Conservation (phyloP, 2,113 vertebrate genomes). For the Mesoclemmys tuberculata region DNA sequence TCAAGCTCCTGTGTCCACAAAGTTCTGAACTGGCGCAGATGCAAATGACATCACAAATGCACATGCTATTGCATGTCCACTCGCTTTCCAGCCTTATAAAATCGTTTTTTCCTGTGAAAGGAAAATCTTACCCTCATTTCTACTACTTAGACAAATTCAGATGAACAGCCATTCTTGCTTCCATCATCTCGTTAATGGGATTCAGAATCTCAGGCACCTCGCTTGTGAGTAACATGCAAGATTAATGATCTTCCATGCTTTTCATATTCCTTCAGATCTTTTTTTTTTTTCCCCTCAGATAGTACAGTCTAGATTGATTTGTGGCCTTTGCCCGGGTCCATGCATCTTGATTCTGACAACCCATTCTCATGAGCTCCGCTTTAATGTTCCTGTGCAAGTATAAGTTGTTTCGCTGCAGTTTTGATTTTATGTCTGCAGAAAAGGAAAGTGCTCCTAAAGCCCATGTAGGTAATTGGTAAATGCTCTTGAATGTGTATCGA, state of each 20-base stretch:
- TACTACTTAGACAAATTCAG: neutral
- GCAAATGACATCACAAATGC: neutral
- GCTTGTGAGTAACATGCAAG: neutral
- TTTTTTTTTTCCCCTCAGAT: neutral
- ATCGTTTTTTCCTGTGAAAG: neutral
- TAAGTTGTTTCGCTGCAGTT: conserved; percentile 33
- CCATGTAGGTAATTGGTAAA: neutral
- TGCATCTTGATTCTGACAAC: conserved; percentile 46
- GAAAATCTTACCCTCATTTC: neutral
- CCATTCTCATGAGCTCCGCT: conserved; percentile 38
- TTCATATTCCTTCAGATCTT: conserved; percentile 12
- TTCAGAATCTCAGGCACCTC: neutral
- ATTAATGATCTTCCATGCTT: conserved; percentile 18
- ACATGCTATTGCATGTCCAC: too few species aligned
- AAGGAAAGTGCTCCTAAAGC: neutral
- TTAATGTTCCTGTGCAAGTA: conserved; percentile 50
- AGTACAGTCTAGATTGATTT: conserved; percentile 15
- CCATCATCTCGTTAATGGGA: neutral
- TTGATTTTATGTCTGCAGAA: neutral
- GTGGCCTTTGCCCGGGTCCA: conserved; percentile 27
- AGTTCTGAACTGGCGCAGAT: neutral
- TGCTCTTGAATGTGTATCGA: neutral
- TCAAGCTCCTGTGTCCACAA: neutral
- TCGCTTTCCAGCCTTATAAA: neutral
- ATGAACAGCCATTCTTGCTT: neutral